These are phyloP conservation scores for Microctonus aethiopoides DNA, from an alignment of 2,888 invertebrate species.

Conservation along the genomic window DNA sequence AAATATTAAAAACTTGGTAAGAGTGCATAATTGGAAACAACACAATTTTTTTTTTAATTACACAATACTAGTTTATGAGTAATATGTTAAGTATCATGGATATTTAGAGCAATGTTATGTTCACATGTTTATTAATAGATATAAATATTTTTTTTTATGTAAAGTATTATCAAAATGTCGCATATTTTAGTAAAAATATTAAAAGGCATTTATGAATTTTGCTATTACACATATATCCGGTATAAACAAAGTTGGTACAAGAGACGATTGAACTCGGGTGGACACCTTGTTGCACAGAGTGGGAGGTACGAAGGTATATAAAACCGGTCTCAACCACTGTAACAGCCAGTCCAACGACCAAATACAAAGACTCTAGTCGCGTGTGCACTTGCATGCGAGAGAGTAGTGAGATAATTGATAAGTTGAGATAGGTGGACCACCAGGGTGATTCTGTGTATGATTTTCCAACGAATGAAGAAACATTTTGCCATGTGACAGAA, in stretches of 20 bases:
- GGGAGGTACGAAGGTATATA: slow-evolving; percentile 66
- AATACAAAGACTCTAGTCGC: slow-evolving; percentile 65
- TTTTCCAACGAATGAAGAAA: slow-evolving; percentile 37
- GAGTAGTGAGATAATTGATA: slow-evolving; percentile 57
- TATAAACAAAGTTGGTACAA: slow-evolving; percentile 7
- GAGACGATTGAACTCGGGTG: slow-evolving; percentile 5
- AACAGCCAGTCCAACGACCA: slow-evolving; percentile 64
- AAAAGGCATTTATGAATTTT: neutral
- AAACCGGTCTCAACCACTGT: slow-evolving; percentile 59
- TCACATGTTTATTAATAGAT: too few relatives aligned
- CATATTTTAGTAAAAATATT: too few relatives aligned
- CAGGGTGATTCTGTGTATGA: slow-evolving; percentile 56
- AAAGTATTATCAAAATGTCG: too few relatives aligned
- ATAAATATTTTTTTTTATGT: too few relatives aligned
- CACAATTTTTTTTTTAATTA: too few relatives aligned
- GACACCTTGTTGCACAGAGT: slow-evolving; percentile 41
- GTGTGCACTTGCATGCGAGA: slow-evolving; percentile 57
- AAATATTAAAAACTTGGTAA: too few relatives aligned
- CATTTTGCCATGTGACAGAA: neutral
- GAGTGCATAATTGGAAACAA: too few relatives aligned
- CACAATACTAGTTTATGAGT: too few relatives aligned
- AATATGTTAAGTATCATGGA: too few relatives aligned
- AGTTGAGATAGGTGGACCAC: slow-evolving; percentile 46
- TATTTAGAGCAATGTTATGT: too few relatives aligned
- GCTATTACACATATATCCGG: neutral